These are phyloP conservation scores for Pheosia gnoma DNA, from an alignment of 2,888 invertebrate genomes.

Conservation along the genomic window DNA sequence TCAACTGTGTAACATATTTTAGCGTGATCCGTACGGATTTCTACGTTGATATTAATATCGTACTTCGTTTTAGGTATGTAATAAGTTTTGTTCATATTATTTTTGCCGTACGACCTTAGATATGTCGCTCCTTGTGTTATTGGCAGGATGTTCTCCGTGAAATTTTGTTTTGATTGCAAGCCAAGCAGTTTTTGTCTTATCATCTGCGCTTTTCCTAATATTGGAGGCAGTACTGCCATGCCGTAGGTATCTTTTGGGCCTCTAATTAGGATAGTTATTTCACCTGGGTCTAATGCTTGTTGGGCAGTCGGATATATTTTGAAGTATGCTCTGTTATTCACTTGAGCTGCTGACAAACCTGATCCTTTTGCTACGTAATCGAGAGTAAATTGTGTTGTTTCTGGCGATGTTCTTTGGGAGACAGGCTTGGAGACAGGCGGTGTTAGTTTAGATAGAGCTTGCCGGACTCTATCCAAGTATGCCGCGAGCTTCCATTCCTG, in stretches of 20 bases:
- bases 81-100: conserved; percentile 76
- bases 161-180: conserved; percentile 62
- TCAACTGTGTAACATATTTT: conserved; percentile 80
- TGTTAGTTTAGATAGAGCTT: conserved; percentile 69
- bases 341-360: conserved; percentile 84
- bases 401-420: conserved; percentile 66
- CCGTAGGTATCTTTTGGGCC: conserved; percentile 79
- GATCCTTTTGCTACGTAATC: conserved; percentile 85
- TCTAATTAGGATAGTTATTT: conserved; percentile 75
- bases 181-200: conserved; percentile 75
- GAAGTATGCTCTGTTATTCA: conserved; percentile 81
- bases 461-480: conserved; percentile 79
- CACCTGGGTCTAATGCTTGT: conserved; percentile 75
- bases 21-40: conserved; percentile 73
- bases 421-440: conserved; percentile 69
- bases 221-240: conserved; percentile 69
- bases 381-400: conserved; percentile 69
- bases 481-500: conserved; percentile 84
- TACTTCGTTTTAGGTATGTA: conserved; percentile 76
- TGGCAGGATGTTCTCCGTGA: conserved; percentile 70
- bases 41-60: conserved; percentile 80
- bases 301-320: conserved; percentile 84
- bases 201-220: conserved; percentile 76
- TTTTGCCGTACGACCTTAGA: conserved; percentile 72
- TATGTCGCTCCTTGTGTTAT: conserved; percentile 76